These are phyloP conservation scores for Globicephala melas DNA, from an alignment of 2,113 vertebrate species.

Conservation along the genomic window DNA sequence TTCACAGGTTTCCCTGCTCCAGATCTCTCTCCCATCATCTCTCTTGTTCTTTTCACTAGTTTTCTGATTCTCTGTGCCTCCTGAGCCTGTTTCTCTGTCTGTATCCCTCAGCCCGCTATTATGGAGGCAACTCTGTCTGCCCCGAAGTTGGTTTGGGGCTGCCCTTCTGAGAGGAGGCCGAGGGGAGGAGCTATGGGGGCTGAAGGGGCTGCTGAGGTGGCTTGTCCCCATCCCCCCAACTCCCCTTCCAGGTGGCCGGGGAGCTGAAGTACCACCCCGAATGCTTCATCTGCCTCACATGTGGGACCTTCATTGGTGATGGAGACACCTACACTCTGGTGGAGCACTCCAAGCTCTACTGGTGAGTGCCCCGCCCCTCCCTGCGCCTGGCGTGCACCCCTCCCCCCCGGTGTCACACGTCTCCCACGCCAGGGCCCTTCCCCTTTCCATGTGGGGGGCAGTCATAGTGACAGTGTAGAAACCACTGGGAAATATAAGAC, in stretches of 20 bases:
- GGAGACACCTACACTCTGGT: slow-evolving; percentile 97
- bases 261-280: slow-evolving; percentile 99
- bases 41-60: not conserved
- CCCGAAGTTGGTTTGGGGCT: not conserved
- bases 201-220: not conserved
- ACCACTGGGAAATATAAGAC: not conserved
- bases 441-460: not conserved
- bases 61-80: not conserved
- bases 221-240: accelerated
- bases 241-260: slow-evolving; percentile 89
- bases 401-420: accelerated
- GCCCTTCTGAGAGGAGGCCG: not conserved
- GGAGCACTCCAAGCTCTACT: slow-evolving; percentile 98
- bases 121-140: not conserved
- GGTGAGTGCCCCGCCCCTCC: slow-evolving; percentile 83
- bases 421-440: not conserved
- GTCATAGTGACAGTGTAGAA: not conserved
- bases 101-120: not conserved
- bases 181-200: too few relatives aligned
- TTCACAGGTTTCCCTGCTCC: not conserved
- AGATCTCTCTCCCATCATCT: too few relatives aligned
- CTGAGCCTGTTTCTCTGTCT: not conserved
- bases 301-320: slow-evolving; percentile 93
- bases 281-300: slow-evolving; percentile 96
- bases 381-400: accelerated